Evolutionary conservation across 2,797 vertebrate species (phyloP), one percentile per base, ranked within the genome.

Genomic region (Oryzias dopingdopingensis): DNA sequence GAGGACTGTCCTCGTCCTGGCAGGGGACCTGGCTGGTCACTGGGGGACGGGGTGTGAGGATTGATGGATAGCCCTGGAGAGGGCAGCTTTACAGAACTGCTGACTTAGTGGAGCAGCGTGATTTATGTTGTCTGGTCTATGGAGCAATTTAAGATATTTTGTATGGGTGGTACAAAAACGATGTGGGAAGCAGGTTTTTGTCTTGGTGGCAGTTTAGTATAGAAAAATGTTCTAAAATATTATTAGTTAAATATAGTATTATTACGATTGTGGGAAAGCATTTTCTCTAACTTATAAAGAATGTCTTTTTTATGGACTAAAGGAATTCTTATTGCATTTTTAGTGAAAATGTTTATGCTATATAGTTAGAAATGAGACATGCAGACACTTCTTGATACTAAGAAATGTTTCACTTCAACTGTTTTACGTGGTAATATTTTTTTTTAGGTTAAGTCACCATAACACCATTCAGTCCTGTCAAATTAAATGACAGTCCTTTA

Each of bases 61-160:
- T 85, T 88, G 86, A 87, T 86, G 80, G 77, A 81, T 80, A 52
- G 80, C 77, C 82, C 77, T 87, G 84, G 82, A 80, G 76, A 80
- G 80, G 66, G 59, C 69, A 82, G 68, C 72, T 73, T 77, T 55
- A 73, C 70, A 76, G 68, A 78, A 73, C 47, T 75, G 85, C 84
- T 86, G 84, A 86, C 56, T 26, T 77, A 46, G 70, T 51, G 53
- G 32, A 63, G 77, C 49, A 52, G 49, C 42, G 51, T 72, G 76
- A 86, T 86, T 78, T 79, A 87, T 81, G 76, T 74, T 74, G 61
- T 67, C 17, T 42, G 37, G 59, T 62, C 64, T 43, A 4, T 68
- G 58, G 49, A 70, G 76, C 60, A 77, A 43, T 17, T 42, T 50
- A 24, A 52, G 26, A 20, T 29, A 14, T 50, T 65, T 46, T 52